Base-by-base conservation (phyloP, 2,113 vertebrate genomes). In the Corythaixoides concolor region DNA sequence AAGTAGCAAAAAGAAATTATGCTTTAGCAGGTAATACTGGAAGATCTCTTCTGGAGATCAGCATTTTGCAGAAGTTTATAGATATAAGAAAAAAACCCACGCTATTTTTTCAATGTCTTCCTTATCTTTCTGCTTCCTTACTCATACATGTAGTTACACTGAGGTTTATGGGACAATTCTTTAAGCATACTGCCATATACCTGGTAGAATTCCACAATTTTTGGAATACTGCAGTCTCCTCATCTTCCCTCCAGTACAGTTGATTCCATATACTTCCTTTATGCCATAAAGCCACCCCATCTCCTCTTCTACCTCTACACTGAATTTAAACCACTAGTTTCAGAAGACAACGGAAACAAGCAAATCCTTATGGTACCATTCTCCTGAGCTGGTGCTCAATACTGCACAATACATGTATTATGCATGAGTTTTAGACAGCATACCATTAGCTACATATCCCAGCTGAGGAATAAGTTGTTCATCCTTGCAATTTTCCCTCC, bases 381-480 rank as follows among this genome's bases (percentile, higher is more conserved):
- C 37, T 26, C 6, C 27, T 11, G 62, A 82, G 53, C 37, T 55
- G 58, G 21, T 75, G 50, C 69, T 89, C 72, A 53, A 1, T 16
- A 49, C 58, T 33, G 33, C 13, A 53, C 79, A 69, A 63, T 10
- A 47, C 27, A 52, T 75, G 43, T 55, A 35, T 39, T 88, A 94
- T 85, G 89, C 80, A 72, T 3, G 49, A 85, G 15, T 58, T 94
- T 93, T 41, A 88, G 74, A 66, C 19, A 75, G 64, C 89, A 37
- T 99, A 99, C 99, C 99, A 95, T 99, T 99, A 93, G 99, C 98
- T 95, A 99, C 98, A 95, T 99, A 99, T 94, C 99, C 99, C 33
- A 99, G 98, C 92, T 99, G 99, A 91, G 99, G 99, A 96, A 99
- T 98, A 39, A 99, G 99, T 70, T 99, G 99, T 28, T 99, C 99